Evolutionary conservation across 2,888 invertebrate species (phyloP).

Genomic region (Tridacna crocea): DNA sequence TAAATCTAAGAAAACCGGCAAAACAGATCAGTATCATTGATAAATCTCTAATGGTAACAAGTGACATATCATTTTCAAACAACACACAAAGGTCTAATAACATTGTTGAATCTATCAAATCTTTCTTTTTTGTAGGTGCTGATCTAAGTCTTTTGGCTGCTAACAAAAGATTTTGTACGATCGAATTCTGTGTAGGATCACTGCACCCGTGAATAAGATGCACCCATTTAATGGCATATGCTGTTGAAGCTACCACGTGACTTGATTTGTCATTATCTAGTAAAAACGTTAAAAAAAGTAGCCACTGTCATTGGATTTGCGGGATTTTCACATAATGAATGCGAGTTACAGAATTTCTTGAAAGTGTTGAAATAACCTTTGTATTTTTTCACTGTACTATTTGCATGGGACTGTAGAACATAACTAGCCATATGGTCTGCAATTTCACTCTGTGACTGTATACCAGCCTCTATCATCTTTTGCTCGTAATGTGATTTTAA

Average conservation of each 20-base stretch:
- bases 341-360: not conserved
- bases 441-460: not conserved
- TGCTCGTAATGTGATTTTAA: not conserved
- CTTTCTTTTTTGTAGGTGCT: slow-evolving; percentile 21
- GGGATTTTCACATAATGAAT: not conserved
- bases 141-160: slow-evolving; percentile 21
- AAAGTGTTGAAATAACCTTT: not conserved
- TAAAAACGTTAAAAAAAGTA: slow-evolving; percentile 4
- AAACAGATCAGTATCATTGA: slow-evolving; percentile 26
- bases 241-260: not conserved
- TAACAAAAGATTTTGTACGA: slow-evolving; percentile 18
- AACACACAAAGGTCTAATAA: too few species aligned
- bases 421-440: not conserved
- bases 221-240: slow-evolving; percentile 33
- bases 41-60: slow-evolving; percentile 22
- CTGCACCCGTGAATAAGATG: slow-evolving; percentile 28
- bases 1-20: slow-evolving; percentile 32
- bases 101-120: not conserved
- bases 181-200: slow-evolving; percentile 27
- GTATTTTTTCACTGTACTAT: slow-evolving; percentile 5
- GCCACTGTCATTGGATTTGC: slow-evolving; percentile 11
- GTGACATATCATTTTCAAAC: slow-evolving; percentile 3
- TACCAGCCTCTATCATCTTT: not conserved
- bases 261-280: not conserved
- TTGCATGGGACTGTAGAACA: not conserved